Conservation (phyloP, 2,113 vertebrate species). For the Henicopernis longicauda region DNA sequence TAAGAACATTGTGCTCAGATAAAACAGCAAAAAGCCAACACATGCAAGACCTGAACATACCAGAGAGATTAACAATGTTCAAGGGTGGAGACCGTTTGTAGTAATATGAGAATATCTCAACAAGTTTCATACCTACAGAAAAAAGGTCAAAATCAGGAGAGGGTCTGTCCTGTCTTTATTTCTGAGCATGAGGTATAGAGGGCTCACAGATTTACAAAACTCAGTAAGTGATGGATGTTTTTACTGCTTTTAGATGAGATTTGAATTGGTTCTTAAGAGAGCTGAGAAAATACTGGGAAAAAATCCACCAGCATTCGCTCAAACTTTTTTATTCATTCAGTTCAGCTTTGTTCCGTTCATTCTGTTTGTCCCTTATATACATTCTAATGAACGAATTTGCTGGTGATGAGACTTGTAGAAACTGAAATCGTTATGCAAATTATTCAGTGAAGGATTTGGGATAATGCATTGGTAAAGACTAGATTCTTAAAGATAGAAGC, state of each 20-base stretch:
- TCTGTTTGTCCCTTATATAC: background rate
- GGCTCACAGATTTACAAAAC: background rate
- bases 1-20: background rate
- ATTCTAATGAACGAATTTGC: background rate
- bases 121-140: background rate
- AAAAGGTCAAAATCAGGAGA: background rate
- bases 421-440: background rate
- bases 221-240: background rate
- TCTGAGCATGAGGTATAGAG: background rate
- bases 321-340: background rate
- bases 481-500: background rate
- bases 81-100: background rate
- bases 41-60: background rate
- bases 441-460: background rate
- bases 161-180: background rate
- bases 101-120: background rate
- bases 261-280: background rate
- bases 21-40: background rate
- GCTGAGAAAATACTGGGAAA: background rate
- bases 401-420: background rate
- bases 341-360: background rate
- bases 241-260: background rate
- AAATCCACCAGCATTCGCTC: background rate
- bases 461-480: background rate
- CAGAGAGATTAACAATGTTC: background rate